These are phyloP conservation scores for Archivesica marissinica DNA, from an alignment of 1,140 invertebrate genomes.

Conservation along the genomic window DNA sequence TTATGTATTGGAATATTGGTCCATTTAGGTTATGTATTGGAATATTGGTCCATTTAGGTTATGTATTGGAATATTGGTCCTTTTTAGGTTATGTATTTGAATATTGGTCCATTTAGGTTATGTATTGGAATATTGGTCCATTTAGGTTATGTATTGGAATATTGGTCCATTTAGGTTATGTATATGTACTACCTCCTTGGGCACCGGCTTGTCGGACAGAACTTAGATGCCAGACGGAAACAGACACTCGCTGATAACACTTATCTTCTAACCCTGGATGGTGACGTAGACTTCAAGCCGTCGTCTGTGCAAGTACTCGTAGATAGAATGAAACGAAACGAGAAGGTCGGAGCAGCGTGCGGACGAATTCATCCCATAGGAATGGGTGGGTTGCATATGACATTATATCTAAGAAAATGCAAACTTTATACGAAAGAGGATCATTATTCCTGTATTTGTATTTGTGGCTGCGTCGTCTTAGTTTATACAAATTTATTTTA, in stretches of 20 bases:
- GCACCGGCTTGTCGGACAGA: conserved; percentile 75
- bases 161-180: conserved; percentile 88
- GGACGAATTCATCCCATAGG: conserved; percentile 87
- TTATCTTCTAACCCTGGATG: conserved; percentile 86
- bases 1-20: too few species aligned
- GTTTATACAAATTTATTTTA: too few species aligned
- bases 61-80: too few species aligned
- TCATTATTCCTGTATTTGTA: too few species aligned
- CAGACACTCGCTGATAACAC: conserved; percentile 90
- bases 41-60: too few species aligned
- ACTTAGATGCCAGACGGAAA: conserved; percentile 92
- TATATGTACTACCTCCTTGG: conserved; percentile 88
- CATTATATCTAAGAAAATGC: conserved; percentile 89
- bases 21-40: too few species aligned
- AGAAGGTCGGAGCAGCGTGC: conserved; percentile 86
- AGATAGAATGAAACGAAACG: conserved; percentile 87
- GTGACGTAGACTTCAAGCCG: conserved; percentile 87
- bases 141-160: too few species aligned
- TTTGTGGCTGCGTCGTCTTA: too few species aligned
- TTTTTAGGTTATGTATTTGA: too few species aligned
- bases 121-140: too few species aligned
- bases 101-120: background rate
- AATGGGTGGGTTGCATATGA: too few species aligned
- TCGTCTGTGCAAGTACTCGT: conserved; percentile 85
- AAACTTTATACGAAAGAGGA: too few species aligned